A percentile compares a stretch with the other conserved stretches of the same genome.
Evolutionary conservation across 2,888 invertebrate genomes (phyloP).

Genomic region (Gastrophysa polygoni): DNA sequence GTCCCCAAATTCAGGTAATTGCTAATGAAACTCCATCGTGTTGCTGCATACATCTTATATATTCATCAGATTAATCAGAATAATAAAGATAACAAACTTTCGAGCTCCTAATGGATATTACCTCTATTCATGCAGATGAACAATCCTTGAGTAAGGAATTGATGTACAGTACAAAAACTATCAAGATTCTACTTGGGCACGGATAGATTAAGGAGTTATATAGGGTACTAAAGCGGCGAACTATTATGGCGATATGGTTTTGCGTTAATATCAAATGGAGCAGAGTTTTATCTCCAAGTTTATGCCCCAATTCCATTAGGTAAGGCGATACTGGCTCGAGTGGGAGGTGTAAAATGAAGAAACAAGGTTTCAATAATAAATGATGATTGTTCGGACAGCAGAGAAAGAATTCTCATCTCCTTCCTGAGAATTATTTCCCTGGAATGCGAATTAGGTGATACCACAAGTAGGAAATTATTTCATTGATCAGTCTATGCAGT

Average conservation of each 20-base stretch:
- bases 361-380: too few relatives aligned
- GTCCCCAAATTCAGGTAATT: too few relatives aligned
- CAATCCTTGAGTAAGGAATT: conserved; percentile 12
- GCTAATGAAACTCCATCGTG: too few relatives aligned
- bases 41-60: too few relatives aligned
- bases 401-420: too few relatives aligned
- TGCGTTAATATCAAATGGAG: conserved; percentile 7
- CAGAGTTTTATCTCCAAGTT: neutral
- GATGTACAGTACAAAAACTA: conserved; percentile 19
- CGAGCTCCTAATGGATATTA: conserved; percentile 34
- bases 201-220: conserved; percentile 10
- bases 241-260: conserved; percentile 12
- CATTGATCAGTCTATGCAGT: too few relatives aligned
- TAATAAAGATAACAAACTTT: conserved; percentile 29
- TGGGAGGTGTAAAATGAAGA: neutral
- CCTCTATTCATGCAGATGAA: conserved; percentile 29
- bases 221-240: conserved; percentile 14
- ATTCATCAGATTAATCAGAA: conserved; percentile 17
- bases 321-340: neutral
- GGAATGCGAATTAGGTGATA: too few relatives aligned
- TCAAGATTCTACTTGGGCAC: conserved; percentile 4
- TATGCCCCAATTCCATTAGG: neutral
- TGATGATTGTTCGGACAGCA: too few relatives aligned
- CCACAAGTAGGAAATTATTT: too few relatives aligned
- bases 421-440: too few relatives aligned